Evolutionary conservation across 2,113 vertebrate genomes (phyloP).

Genomic region (Oryzias celebensis): DNA sequence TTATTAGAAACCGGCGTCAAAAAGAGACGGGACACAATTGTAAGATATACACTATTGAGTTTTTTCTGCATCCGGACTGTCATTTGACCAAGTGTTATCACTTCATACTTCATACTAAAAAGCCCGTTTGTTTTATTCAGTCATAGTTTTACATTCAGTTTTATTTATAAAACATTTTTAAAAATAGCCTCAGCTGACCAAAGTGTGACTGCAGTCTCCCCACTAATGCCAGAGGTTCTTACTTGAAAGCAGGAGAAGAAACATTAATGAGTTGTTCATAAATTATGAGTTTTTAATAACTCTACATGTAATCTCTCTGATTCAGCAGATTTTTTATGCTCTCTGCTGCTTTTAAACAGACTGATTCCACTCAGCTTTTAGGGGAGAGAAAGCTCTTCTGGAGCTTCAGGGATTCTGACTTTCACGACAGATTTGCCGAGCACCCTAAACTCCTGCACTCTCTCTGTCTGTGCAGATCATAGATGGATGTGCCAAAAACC

Average conservation of each 20-base stretch:
- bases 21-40: no score
- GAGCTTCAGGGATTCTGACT: not conserved
- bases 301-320: not conserved
- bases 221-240: not conserved
- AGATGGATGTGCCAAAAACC: not conserved
- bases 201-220: no score
- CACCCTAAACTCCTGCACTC: not conserved
- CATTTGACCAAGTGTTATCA: no score
- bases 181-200: no score
- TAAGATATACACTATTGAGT: no score
- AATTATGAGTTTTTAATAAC: not conserved
- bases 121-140: no score
- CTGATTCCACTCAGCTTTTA: not conserved
- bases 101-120: no score
- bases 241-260: not conserved
- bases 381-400: not conserved
- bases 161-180: not conserved
- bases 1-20: no score
- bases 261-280: not conserved
- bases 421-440: not conserved
- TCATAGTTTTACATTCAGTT: not conserved
- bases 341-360: constrained; percentile 5
- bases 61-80: no score
- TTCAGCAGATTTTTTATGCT: not conserved
- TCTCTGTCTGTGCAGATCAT: constrained; percentile 3